A percentile compares a stretch with the other conserved stretches of the same genome.
phyloP scores from a whole-genome alignment of 1,140 invertebrate genomes.

The Phthorimaea operculella region DNA sequence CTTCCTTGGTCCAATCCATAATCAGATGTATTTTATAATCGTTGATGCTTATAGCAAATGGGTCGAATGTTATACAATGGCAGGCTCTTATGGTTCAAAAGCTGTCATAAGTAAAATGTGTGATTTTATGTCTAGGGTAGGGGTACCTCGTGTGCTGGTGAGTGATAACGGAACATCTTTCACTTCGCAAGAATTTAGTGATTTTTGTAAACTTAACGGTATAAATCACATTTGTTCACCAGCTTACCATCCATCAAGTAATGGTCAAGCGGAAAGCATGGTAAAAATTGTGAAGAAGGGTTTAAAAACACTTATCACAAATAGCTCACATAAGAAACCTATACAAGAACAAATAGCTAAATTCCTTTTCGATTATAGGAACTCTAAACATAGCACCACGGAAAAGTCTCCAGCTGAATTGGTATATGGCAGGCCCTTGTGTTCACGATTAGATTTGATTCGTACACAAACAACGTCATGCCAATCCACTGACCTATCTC shows the following conservation, averaged over 20 bases:
- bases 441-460: not conserved
- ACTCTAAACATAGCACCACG: not conserved
- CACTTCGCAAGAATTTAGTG: not conserved
- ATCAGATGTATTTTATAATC: slow-evolving; percentile 31
- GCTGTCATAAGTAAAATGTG: not conserved
- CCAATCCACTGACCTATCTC: not conserved
- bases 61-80: slow-evolving; percentile 17
- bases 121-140: slow-evolving; percentile 5
- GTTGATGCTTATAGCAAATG: slow-evolving; percentile 31
- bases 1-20: slow-evolving; percentile 29
- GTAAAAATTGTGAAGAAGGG: slow-evolving; percentile 1
- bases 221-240: slow-evolving; percentile 1
- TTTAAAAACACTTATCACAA: not conserved
- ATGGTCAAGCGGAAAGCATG: slow-evolving; percentile 3
- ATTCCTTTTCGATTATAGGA: slow-evolving; percentile 4
- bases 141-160: not conserved
- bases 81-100: not conserved
- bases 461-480: not conserved
- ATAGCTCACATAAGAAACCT: not conserved
- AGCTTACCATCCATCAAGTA: slow-evolving; percentile 7
- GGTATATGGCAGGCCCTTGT: not conserved
- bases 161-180: slow-evolving; percentile 6
- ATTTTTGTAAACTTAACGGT: slow-evolving; percentile 2
- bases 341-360: not conserved
- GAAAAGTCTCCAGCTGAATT: slow-evolving; percentile 2